phyloP scores from a whole-genome alignment of 2,888 invertebrate genomes.

The Patella depressa region DNA sequence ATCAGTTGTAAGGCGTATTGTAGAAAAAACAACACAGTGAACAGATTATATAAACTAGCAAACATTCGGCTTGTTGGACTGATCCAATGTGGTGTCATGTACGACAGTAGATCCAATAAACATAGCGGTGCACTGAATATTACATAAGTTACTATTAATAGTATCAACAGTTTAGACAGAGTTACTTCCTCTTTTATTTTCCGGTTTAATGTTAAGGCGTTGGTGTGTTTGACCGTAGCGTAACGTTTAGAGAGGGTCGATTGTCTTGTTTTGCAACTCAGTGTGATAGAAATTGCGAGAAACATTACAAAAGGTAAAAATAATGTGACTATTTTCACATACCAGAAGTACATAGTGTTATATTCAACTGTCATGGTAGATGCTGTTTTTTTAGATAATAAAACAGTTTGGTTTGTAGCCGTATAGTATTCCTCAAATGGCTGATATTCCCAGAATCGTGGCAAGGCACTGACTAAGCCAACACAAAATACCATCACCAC shows the following conservation, averaged over 20 bases:
- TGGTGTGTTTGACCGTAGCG: constrained; percentile 53
- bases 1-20: constrained; percentile 63
- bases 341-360: constrained; percentile 67
- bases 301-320: constrained; percentile 62
- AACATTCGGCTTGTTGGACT: constrained; percentile 45
- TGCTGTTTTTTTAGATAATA: constrained; percentile 51
- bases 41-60: constrained; percentile 56
- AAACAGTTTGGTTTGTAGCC: constrained; percentile 43
- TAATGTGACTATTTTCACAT: constrained; percentile 62
- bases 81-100: constrained; percentile 45
- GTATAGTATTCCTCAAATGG: constrained; percentile 42
- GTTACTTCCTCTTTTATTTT: constrained; percentile 61
- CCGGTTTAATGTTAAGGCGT: constrained; percentile 54
- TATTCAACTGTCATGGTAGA: constrained; percentile 60
- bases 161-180: constrained; percentile 57
- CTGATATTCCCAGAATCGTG: constrained; percentile 67
- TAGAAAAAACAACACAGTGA: constrained; percentile 62
- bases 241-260: constrained; percentile 51
- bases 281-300: constrained; percentile 51
- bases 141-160: constrained; percentile 58
- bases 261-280: constrained; percentile 52
- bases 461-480: constrained; percentile 64
- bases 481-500: constrained; percentile 61
- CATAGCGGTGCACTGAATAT: constrained; percentile 60
- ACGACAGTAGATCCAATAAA: constrained; percentile 53